These are phyloP conservation scores for Synodontis membranacea DNA, from an alignment of 2,113 vertebrate genomes.

Conservation along the genomic window DNA sequence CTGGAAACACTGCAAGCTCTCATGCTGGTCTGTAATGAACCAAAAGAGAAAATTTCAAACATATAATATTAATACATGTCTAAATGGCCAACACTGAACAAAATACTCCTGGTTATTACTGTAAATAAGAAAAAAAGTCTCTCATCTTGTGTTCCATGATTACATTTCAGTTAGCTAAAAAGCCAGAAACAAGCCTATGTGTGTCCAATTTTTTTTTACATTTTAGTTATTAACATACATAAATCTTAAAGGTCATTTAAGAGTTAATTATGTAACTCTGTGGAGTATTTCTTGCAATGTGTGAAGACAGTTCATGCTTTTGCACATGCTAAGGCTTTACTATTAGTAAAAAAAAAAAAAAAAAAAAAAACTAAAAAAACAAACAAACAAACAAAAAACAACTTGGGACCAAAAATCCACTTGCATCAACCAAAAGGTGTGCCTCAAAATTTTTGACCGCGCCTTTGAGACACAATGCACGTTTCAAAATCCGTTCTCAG, in stretches of 20 bases:
- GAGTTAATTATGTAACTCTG: not conserved
- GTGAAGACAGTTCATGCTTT: not conserved
- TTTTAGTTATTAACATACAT: not conserved
- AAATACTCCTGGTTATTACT: not conserved
- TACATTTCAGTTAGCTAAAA: not conserved
- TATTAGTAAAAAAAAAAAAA: not conserved
- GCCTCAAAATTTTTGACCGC: not conserved
- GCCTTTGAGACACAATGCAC: not conserved
- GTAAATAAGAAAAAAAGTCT: not conserved
- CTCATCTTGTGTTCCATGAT: not conserved
- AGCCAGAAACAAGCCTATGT: not conserved
- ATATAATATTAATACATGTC: not conserved
- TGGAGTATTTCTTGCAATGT: not conserved
- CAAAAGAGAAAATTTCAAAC: not conserved
- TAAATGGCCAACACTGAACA: not conserved
- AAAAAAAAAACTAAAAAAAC: no score
- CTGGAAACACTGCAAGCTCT: constrained; percentile 80
- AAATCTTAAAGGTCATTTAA: not conserved
- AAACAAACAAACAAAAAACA: no score
- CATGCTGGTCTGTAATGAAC: constrained; percentile 72
- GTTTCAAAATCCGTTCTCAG: not conserved
- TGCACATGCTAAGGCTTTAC: not conserved
- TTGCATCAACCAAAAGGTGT: not conserved
- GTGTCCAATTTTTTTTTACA: no score
- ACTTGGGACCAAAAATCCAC: not conserved